Evolutionary conservation across 2,797 vertebrate species (phyloP).

Genomic region (Lophotriccus pileatus): DNA sequence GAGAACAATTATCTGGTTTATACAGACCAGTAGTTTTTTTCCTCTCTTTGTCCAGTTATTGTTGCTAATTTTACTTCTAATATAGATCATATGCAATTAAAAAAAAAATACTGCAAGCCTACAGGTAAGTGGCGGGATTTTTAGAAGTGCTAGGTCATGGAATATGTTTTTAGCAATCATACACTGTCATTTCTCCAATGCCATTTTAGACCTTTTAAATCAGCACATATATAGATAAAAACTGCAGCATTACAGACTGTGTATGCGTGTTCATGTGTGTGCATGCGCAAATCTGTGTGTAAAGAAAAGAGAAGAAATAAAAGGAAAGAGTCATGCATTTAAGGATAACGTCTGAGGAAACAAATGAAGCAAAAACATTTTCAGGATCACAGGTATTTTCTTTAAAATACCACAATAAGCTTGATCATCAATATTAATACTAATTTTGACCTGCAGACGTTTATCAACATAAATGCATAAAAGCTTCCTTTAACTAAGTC

Average conservation of each 20-base stretch:
- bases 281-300: background rate
- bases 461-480: background rate
- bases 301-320: background rate
- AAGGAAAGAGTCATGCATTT: background rate
- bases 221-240: background rate
- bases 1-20: conserved; percentile 54
- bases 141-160: background rate
- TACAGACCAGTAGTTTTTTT: conserved; percentile 44
- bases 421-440: background rate
- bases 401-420: background rate
- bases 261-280: rapidly evolving
- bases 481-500: background rate
- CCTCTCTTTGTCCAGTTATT: conserved; percentile 49
- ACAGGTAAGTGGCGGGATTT: conserved; percentile 5
- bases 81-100: conserved; percentile 67
- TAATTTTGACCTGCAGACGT: background rate
- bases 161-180: conserved; percentile 20
- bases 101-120: conserved; percentile 52
- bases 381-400: background rate
- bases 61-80: conserved; percentile 54
- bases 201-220: conserved; percentile 31
- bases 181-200: conserved; percentile 18
- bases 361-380: background rate
- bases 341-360: background rate
- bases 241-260: background rate